These are phyloP conservation scores for Drosophila repletoides DNA, from an alignment of 1,140 invertebrate genomes.

Conservation along the genomic window DNA sequence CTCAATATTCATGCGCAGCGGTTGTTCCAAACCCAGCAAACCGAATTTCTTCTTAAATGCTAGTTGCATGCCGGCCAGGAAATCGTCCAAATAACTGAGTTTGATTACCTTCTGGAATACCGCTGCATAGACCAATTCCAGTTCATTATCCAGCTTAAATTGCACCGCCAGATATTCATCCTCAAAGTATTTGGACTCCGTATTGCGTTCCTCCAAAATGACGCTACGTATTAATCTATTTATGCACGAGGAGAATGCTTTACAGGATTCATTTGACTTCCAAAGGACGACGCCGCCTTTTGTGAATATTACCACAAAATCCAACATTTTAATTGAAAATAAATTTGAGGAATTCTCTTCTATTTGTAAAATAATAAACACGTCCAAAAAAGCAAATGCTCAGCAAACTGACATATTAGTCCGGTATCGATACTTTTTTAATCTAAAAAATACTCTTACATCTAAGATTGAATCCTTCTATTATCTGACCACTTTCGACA, in stretches of 20 bases:
- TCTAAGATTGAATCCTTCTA: too few species aligned
- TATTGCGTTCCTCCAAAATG: slow-evolving; percentile 95
- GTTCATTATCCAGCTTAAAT: slow-evolving; percentile 99
- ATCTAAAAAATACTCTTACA: too few species aligned
- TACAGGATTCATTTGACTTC: slow-evolving; percentile 97
- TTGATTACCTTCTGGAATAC: slow-evolving; percentile 99
- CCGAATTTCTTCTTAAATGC: slow-evolving; percentile 97
- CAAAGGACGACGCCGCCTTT: slow-evolving; percentile 99
- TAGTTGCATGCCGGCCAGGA: slow-evolving; percentile 96
- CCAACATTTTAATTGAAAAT: slow-evolving; percentile 99
- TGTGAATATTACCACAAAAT: slow-evolving; percentile 99
- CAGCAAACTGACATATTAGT: too few species aligned
- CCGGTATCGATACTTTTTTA: too few species aligned
- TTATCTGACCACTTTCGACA: too few species aligned
- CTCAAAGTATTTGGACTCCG: slow-evolving; percentile 91
- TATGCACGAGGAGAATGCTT: slow-evolving; percentile 95
- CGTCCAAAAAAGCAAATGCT: too few species aligned
- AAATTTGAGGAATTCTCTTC: too few species aligned
- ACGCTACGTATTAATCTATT: slow-evolving; percentile 98
- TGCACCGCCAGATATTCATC: slow-evolving; percentile 95
- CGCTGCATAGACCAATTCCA: slow-evolving; percentile 98
- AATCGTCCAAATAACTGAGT: slow-evolving; percentile 98
- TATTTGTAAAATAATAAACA: too few species aligned
- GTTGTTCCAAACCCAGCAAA: slow-evolving; percentile 85
- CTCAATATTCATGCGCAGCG: slow-evolving; percentile 88